These are phyloP conservation scores for Callopanchax toddi DNA, from an alignment of 2,113 vertebrate species.

Conservation along the genomic window DNA sequence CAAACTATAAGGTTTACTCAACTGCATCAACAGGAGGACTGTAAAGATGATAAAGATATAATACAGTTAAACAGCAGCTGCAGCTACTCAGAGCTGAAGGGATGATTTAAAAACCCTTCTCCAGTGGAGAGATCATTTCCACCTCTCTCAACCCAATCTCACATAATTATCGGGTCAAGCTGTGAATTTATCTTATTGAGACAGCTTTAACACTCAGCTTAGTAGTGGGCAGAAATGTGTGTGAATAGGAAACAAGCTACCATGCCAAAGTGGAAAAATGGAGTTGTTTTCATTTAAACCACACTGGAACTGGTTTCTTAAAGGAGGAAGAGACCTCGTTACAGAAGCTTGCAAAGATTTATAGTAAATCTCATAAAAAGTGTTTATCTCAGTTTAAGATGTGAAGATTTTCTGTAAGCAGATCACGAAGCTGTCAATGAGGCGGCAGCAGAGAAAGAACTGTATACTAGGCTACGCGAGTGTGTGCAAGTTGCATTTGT, in stretches of 20 bases:
- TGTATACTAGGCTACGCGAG: conserved; percentile 5
- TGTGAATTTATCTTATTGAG: conserved; percentile 63
- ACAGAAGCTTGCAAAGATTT: conserved; percentile 19
- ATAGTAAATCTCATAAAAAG: conserved; percentile 7
- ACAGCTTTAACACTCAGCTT: conserved; percentile 38
- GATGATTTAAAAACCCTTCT: conserved; percentile 8
- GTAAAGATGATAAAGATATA: not conserved
- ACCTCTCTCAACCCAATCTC: conserved; percentile 36
- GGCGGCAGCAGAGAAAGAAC: not conserved
- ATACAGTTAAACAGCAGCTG: not conserved
- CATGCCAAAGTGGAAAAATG: conserved; percentile 31
- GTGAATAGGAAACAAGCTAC: conserved; percentile 52
- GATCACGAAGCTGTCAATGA: conserved; percentile 20
- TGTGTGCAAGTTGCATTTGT: conserved; percentile 33
- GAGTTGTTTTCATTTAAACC: conserved; percentile 67
- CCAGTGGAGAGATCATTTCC: conserved; percentile 22
- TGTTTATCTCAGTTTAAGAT: conserved; percentile 19
- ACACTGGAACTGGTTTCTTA: conserved; percentile 33
- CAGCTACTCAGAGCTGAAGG: conserved; percentile 5
- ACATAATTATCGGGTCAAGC: conserved; percentile 38
- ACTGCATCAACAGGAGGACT: conserved; percentile 14
- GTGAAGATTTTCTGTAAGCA: conserved; percentile 10
- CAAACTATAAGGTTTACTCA: conserved; percentile 14
- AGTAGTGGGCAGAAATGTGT: conserved; percentile 31
- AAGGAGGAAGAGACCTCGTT: conserved; percentile 52